Percentiles rank a stretch among this genome's conserved stretches.
phyloP scores from a whole-genome alignment of 2,113 vertebrate species.

The Larimichthys polyactis region DNA sequence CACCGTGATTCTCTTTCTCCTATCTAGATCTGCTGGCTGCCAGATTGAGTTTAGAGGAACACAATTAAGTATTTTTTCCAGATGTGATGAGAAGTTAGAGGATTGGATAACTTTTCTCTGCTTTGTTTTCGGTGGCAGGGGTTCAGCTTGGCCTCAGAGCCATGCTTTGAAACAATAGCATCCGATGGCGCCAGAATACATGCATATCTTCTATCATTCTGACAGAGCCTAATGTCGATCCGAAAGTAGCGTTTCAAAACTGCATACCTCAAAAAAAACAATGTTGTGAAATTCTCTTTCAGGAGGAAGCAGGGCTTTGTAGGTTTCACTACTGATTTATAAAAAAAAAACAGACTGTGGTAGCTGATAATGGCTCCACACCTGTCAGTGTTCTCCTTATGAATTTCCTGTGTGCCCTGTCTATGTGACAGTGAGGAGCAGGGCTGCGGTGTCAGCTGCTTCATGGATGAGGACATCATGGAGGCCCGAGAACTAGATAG shows the following conservation, averaged over 20 bases:
- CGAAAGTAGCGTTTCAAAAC: constrained; percentile 14
- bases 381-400: constrained; percentile 64
- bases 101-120: constrained; percentile 56
- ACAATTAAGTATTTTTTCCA: constrained; percentile 74
- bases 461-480: constrained; percentile 75
- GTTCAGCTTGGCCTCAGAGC: constrained; percentile 39
- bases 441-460: constrained; percentile 65
- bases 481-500: constrained; percentile 69
- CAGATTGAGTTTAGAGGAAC: constrained; percentile 73
- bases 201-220: constrained; percentile 32
- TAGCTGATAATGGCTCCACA: constrained; percentile 61
- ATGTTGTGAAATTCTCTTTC: constrained; percentile 30
- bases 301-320: not conserved
- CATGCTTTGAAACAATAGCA: constrained; percentile 29
- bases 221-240: constrained; percentile 1
- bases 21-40: constrained; percentile 74
- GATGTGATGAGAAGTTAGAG: constrained; percentile 65
- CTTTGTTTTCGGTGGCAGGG: constrained; percentile 45
- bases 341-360: constrained; percentile 18
- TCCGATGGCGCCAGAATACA: constrained; percentile 4
- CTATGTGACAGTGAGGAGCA: constrained; percentile 59
- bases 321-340: not conserved
- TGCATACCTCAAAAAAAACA: not conserved
- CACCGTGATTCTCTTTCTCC: constrained; percentile 73
- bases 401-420: constrained; percentile 61